Evolutionary conservation across 1,140 invertebrate species (phyloP).

Genomic region (Sipha flava): DNA sequence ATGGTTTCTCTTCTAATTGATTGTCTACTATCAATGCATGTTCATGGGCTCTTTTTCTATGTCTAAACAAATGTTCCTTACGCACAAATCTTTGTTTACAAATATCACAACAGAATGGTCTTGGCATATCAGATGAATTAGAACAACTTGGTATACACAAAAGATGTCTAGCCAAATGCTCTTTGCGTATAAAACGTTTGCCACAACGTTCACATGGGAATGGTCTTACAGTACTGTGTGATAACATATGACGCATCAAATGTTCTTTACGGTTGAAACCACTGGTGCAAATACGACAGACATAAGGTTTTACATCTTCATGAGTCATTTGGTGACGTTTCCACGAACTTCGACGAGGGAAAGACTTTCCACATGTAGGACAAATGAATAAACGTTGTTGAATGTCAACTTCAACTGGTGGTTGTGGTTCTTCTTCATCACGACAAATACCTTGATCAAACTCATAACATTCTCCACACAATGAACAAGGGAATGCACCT

Average conservation of each 20-base stretch:
- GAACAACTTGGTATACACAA: slow-evolving; percentile 39
- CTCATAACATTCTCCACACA: slow-evolving; percentile 39
- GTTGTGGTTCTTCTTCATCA: slow-evolving; percentile 33
- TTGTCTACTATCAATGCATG: slow-evolving; percentile 31
- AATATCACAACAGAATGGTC: slow-evolving; percentile 42
- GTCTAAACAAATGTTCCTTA: slow-evolving; percentile 38
- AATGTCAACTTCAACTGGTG: slow-evolving; percentile 25
- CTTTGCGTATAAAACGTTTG: slow-evolving; percentile 43
- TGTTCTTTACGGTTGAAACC: slow-evolving; percentile 42
- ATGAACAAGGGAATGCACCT: slow-evolving; percentile 40
- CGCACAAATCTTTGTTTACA: slow-evolving; percentile 39
- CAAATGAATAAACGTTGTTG: slow-evolving; percentile 37
- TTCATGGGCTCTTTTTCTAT: slow-evolving; percentile 38
- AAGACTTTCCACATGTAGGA: slow-evolving; percentile 40
- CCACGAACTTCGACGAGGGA: slow-evolving; percentile 40
- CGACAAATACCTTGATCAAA: slow-evolving; percentile 39
- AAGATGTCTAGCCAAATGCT: slow-evolving; percentile 40
- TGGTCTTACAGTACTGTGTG: slow-evolving; percentile 37
- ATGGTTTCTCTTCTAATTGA: slow-evolving; percentile 36
- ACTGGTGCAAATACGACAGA: slow-evolving; percentile 44
- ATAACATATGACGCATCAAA: slow-evolving; percentile 32
- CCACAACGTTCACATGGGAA: slow-evolving; percentile 42
- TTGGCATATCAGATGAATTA: slow-evolving; percentile 34
- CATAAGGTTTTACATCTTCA: slow-evolving; percentile 46
- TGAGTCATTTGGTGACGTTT: slow-evolving; percentile 41